phyloP scores from a whole-genome alignment of 1,140 invertebrate species.

The Cecropterus lyciades region DNA sequence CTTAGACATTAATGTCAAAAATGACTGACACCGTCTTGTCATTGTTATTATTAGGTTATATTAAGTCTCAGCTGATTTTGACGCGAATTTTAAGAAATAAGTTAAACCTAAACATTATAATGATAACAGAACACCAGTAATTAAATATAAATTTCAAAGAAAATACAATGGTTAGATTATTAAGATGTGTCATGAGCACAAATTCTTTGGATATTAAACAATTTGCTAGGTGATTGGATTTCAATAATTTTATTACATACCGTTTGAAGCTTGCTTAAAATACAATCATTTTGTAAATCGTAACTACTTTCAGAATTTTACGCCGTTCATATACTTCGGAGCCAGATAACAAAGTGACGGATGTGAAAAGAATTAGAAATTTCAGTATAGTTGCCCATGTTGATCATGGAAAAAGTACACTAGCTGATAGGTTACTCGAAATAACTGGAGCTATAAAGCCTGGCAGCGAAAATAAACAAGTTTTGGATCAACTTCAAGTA shows the following conservation, averaged over 20 bases:
- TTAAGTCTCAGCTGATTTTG: slow-evolving; percentile 36
- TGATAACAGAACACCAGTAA: too few relatives aligned
- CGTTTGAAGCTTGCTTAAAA: not conserved
- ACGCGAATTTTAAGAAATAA: not conserved
- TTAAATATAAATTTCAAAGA: not conserved
- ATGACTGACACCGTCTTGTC: too few relatives aligned
- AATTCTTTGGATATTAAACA: slow-evolving; percentile 21
- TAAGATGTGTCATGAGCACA: slow-evolving; percentile 27
- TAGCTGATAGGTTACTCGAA: slow-evolving; percentile 97
- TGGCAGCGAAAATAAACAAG: slow-evolving; percentile 90
- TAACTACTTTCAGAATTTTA: slow-evolving; percentile 29
- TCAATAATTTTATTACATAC: too few relatives aligned
- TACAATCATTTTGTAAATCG: not conserved
- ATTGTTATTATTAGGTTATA: too few relatives aligned
- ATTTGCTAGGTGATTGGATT: not conserved
- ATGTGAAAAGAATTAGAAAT: slow-evolving; percentile 91
- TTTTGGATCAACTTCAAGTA: slow-evolving; percentile 92
- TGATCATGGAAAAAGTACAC: slow-evolving; percentile 98
- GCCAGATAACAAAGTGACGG: slow-evolving; percentile 38
- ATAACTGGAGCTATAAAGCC: slow-evolving; percentile 92
- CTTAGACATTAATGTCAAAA: too few relatives aligned
- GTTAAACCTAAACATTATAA: not conserved
- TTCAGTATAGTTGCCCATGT: slow-evolving; percentile 99
- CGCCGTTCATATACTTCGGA: slow-evolving; percentile 54
- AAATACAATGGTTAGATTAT: slow-evolving; percentile 38